Percentiles rank a stretch among this genome's conserved stretches.
phyloP scores from a whole-genome alignment of 2,113 vertebrate genomes.

The Prionailurus viverrinus region DNA sequence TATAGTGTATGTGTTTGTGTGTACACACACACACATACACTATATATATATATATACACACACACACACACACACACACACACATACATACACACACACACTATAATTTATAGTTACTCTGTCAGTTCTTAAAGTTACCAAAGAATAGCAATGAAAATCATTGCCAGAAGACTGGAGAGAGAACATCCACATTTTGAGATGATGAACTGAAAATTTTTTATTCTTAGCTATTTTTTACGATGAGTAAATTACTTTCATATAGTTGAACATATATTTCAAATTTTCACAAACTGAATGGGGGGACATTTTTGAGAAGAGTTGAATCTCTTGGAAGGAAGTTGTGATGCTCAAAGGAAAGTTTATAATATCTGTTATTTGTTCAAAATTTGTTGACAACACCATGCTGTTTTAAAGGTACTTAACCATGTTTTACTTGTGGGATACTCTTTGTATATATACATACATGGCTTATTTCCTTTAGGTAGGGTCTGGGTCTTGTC shows the following conservation, averaged over 20 bases:
- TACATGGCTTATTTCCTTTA: not conserved
- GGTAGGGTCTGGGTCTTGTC: not conserved
- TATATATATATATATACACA: not conserved
- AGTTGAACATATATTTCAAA: not conserved
- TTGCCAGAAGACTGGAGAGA: slow-evolving; percentile 38
- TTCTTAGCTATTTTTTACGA: slow-evolving; percentile 18
- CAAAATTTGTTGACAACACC: slow-evolving; percentile 6
- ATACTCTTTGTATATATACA: not conserved
- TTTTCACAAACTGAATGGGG: not conserved
- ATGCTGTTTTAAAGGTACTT: slow-evolving; percentile 17
- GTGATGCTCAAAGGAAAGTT: not conserved
- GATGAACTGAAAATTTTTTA: slow-evolving; percentile 21
- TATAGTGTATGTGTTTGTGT: not conserved
- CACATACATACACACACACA: not conserved
- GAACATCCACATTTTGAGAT: not conserved
- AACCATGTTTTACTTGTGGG: not conserved
- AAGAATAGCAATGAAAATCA: slow-evolving; percentile 25
- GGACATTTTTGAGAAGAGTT: not conserved
- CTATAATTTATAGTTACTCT: slow-evolving; percentile 34
- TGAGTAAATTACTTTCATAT: slow-evolving; percentile 38
- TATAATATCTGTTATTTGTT: not conserved
- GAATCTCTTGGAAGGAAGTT: not conserved
- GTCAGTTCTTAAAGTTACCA: slow-evolving; percentile 63
- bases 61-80: too few relatives aligned
- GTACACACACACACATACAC: too few relatives aligned